These are phyloP conservation scores for Heliothis subflexa DNA, from an alignment of 1,140 invertebrate species.

Conservation along the genomic window DNA sequence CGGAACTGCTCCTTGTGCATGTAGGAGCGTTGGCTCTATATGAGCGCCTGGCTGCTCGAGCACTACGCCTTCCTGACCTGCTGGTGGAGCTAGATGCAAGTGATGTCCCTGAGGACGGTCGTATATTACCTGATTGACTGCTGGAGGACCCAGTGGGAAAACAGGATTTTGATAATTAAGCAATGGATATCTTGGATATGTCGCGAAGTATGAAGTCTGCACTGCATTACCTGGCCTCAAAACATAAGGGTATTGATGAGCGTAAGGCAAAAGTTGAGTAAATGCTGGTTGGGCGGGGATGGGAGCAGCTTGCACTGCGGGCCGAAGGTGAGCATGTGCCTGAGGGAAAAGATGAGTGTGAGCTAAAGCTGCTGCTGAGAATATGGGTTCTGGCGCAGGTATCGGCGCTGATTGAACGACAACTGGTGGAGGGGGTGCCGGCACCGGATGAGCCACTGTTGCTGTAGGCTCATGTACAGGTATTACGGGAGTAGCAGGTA, in stretches of 20 bases:
- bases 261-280: conserved; percentile 56
- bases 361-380: conserved; percentile 53
- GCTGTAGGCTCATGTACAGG: conserved; percentile 65
- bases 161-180: conserved; percentile 72
- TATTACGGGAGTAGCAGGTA: conserved; percentile 58
- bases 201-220: conserved; percentile 81
- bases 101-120: conserved; percentile 65
- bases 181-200: conserved; percentile 79
- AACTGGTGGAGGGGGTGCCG: conserved; percentile 61
- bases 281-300: conserved; percentile 54
- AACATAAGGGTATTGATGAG: conserved; percentile 69
- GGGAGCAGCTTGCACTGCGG: conserved; percentile 62
- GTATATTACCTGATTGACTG: conserved; percentile 61
- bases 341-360: conserved; percentile 54
- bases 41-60: conserved; percentile 53
- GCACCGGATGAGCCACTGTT: conserved; percentile 64
- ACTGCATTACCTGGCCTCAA: conserved; percentile 80
- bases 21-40: conserved; percentile 55
- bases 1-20: conserved; percentile 49
- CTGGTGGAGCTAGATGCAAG: conserved; percentile 69
- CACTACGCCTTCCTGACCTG: conserved; percentile 59
- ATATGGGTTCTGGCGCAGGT: conserved; percentile 53
- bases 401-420: conserved; percentile 62
- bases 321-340: conserved; percentile 57
- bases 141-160: conserved; percentile 55